Evolutionary conservation across 2,113 vertebrate species (phyloP), one percentile per base, ranked within the genome.

Genomic region (Ardeotis arabs): DNA sequence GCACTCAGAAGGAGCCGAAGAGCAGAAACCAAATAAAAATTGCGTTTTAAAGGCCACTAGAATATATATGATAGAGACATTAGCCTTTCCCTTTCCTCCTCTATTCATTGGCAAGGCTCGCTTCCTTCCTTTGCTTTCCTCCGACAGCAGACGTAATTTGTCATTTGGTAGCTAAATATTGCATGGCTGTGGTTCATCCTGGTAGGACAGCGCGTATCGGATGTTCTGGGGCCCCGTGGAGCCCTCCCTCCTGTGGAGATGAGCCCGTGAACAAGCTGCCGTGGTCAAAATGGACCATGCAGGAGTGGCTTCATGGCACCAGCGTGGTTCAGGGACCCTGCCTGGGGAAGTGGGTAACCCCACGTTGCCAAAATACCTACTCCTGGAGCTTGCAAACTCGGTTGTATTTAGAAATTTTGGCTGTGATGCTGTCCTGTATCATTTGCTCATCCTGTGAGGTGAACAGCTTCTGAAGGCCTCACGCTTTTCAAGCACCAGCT

Each of bases 121-220:
- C 62, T 93, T 79, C 93, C 75, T 91, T 85, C 76, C 94, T 49
- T 29, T 31, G n/a, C 89, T 80, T 53, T 50, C 62, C 49, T 78
- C 22, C 68, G 28, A 13, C 45, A 64, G 52, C 35, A 69, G 62
- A 31, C n/a, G 25, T 47, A 4, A 7, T 77, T 81, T 81, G 60
- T 33, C 62, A 52, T 67, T 81, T 64, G 50, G 28, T 23, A 25
- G 56, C 74, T 74, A 20, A 87, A 73, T 84, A 28, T 29, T 52
- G 37, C 39, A 10, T 2, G 59, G 81, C 15, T 63, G 49, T 45
- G 47, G 55, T 56, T 72, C 53, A 31, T 31, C 49, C 19, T 33
- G 53, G 18, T 35, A 16, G 1, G 1, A 37, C 56, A 33, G 22
- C 1, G 0, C 2, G 0, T 7, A 5, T 56, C 12, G 7, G 72